phyloP scores from a whole-genome alignment of 1,140 invertebrate species.

The Drosophila punjabiensis region DNA sequence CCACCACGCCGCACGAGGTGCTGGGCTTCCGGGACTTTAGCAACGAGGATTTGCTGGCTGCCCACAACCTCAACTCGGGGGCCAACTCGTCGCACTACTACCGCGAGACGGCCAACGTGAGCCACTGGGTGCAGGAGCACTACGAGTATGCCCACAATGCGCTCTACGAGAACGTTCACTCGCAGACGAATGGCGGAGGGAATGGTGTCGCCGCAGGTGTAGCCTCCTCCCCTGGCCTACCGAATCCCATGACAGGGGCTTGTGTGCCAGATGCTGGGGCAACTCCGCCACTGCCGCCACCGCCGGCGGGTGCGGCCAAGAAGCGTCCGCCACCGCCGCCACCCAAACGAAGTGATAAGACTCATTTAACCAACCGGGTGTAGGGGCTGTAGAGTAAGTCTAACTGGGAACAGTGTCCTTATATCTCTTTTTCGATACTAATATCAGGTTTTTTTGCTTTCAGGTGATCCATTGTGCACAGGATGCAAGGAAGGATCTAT shows the following conservation, averaged over 20 bases:
- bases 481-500: neutral
- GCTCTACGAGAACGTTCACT: constrained; percentile 85
- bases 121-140: constrained; percentile 96
- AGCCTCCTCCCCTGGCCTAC: neutral
- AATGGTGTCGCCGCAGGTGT: neutral
- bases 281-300: constrained; percentile 42
- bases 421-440: neutral
- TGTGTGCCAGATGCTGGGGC: constrained; percentile 2
- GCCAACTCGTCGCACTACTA: constrained; percentile 86
- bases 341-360: constrained; percentile 92
- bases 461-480: neutral
- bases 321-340: constrained; percentile 91
- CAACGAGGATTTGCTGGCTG: constrained; percentile 73
- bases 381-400: constrained; percentile 68
- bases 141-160: constrained; percentile 88
- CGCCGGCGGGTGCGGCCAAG: constrained; percentile 76
- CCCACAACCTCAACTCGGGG: constrained; percentile 75
- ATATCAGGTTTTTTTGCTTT: neutral
- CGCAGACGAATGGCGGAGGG: constrained; percentile 53
- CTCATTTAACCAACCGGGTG: constrained; percentile 88
- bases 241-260: neutral
- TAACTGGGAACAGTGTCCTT: neutral
- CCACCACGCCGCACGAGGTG: constrained; percentile 95
- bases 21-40: constrained; percentile 93
- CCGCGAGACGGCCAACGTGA: constrained; percentile 93